Percentiles rank a stretch among this genome's conserved stretches.
These are phyloP conservation scores for Tenrec ecaudatus DNA, from an alignment of 2,113 vertebrate genomes.

Conservation along the genomic window DNA sequence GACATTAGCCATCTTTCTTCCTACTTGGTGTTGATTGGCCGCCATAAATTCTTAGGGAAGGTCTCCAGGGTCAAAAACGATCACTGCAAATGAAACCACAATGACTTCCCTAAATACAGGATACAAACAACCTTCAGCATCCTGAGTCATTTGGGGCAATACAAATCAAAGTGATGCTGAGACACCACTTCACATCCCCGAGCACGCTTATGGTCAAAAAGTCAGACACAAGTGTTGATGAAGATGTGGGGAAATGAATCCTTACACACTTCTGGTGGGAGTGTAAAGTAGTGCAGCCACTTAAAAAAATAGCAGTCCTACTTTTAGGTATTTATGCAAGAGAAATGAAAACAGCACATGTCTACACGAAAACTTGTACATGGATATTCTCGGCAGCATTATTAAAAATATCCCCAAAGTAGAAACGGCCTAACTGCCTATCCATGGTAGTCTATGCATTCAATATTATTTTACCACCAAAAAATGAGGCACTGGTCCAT, in stretches of 20 bases:
- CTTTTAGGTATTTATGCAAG: background rate
- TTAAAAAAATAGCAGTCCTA: background rate
- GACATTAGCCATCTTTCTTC: background rate
- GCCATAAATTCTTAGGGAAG: slow-evolving; percentile 9
- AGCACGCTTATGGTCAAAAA: background rate
- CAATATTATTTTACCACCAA: background rate
- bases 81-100: slow-evolving; percentile 13
- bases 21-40: slow-evolving; percentile 10
- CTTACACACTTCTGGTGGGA: background rate
- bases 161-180: background rate
- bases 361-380: background rate
- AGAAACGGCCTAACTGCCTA: background rate
- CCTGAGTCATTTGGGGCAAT: no score
- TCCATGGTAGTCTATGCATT: background rate
- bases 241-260: background rate
- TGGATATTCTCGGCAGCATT: background rate
- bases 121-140: background rate
- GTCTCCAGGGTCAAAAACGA: background rate
- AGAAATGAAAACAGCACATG: slow-evolving; percentile 7
- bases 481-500: background rate
- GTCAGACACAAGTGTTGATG: background rate
- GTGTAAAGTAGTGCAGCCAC: background rate
- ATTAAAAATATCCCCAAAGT: background rate
- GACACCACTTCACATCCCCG: background rate
- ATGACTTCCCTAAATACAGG: slow-evolving; percentile 24